Conservation (phyloP, 2,113 vertebrate species). For the Pampusana beccarii region DNA sequence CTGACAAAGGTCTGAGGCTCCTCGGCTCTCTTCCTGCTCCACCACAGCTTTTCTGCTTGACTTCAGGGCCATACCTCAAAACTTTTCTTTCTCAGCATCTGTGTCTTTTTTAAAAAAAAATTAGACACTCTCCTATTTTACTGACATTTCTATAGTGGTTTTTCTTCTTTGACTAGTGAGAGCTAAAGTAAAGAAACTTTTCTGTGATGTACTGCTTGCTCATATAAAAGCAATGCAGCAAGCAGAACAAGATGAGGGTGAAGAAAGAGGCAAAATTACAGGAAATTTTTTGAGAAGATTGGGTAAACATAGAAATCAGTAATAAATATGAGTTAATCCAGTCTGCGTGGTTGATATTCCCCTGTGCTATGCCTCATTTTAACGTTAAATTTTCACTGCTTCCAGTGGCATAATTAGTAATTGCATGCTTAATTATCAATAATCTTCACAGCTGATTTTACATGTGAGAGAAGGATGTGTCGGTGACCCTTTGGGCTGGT, state of each 20-base stretch:
- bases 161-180: background rate
- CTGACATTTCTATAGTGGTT: background rate
- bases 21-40: background rate
- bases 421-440: background rate
- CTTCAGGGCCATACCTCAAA: background rate
- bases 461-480: background rate
- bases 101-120: background rate
- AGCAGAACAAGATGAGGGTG: background rate
- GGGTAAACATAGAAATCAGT: background rate
- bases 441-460: background rate
- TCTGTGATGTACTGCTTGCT: background rate
- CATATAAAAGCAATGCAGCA: background rate
- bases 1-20: background rate
- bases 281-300: background rate
- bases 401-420: background rate
- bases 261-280: background rate
- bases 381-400: background rate
- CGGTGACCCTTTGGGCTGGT: accelerated
- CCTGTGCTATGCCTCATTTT: background rate
- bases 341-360: background rate
- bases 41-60: background rate
- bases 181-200: background rate
- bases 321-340: background rate
- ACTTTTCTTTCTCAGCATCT: background rate
- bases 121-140: background rate